Evolutionary conservation across 2,888 invertebrate species (phyloP).

Genomic region (Lumbricus terrestris): DNA sequence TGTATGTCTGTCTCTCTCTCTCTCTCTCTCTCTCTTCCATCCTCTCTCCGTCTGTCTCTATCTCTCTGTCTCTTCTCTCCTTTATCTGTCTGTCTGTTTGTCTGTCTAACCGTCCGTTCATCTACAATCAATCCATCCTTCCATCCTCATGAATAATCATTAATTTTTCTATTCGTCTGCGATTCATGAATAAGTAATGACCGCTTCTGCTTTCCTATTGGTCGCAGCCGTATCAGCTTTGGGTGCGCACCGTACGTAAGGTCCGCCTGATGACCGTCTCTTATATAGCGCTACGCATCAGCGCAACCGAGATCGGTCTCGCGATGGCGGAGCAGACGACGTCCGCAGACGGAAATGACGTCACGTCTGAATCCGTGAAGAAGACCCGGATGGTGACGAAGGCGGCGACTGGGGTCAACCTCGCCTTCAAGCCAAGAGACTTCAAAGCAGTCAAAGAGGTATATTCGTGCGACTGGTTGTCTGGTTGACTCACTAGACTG

Average conservation of each 20-base stretch:
- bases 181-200: background rate
- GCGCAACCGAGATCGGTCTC: background rate
- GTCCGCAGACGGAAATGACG: background rate
- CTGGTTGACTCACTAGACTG: background rate
- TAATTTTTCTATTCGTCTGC: background rate
- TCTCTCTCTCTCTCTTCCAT: too few relatives aligned
- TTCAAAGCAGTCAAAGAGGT: conserved; percentile 37
- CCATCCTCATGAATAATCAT: background rate
- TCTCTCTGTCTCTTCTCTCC: too few relatives aligned
- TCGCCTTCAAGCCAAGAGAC: conserved; percentile 36
- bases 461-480: background rate
- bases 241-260: background rate
- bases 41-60: background rate
- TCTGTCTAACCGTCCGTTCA: background rate
- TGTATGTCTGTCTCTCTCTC: background rate
- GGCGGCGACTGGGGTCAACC: conserved; percentile 28
- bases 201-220: background rate
- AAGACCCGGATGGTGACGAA: background rate
- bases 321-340: background rate
- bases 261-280: background rate
- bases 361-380: conserved; percentile 7
- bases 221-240: conserved; percentile 4
- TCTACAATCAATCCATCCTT: background rate
- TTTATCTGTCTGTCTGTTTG: too few relatives aligned
- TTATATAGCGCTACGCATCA: background rate